Evolutionary conservation across 2,888 invertebrate genomes (phyloP).

Genomic region (Pasiphila rectangulata): DNA sequence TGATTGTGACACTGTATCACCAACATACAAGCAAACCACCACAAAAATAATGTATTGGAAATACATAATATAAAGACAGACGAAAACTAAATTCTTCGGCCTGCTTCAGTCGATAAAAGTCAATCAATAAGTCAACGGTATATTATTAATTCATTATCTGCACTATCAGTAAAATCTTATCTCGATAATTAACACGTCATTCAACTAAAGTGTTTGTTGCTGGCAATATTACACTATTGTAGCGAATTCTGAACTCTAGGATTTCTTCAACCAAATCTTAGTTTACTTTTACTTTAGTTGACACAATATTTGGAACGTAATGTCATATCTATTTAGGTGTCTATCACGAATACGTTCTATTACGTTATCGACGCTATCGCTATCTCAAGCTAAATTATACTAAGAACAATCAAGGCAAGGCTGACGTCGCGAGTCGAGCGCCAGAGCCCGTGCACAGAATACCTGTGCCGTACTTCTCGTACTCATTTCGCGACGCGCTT

Average conservation of each 20-base stretch:
- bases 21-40: slow-evolving; percentile 30
- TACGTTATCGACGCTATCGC: slow-evolving; percentile 74
- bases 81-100: slow-evolving; percentile 20
- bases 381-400: slow-evolving; percentile 75
- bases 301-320: slow-evolving; percentile 16
- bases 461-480: slow-evolving; percentile 59
- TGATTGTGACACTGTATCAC: slow-evolving; percentile 43
- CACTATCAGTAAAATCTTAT: slow-evolving; percentile 52
- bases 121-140: slow-evolving; percentile 41
- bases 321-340: slow-evolving; percentile 33
- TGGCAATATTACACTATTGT: slow-evolving; percentile 1
- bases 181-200: slow-evolving; percentile 38
- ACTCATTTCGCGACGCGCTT: slow-evolving; percentile 51
- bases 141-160: slow-evolving; percentile 37
- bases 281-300: slow-evolving; percentile 10
- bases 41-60: slow-evolving; percentile 26
- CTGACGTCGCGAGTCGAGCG: slow-evolving; percentile 49
- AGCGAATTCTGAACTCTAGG: slow-evolving; percentile 6
- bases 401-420: slow-evolving; percentile 62
- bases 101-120: slow-evolving; percentile 29
- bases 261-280: slow-evolving; percentile 10
- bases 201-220: slow-evolving; percentile 17
- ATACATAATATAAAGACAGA: slow-evolving; percentile 25
- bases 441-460: slow-evolving; percentile 58
- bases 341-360: slow-evolving; percentile 40